Percentiles rank a stretch among this genome's conserved stretches.
Evolutionary conservation across 2,797 vertebrate species (phyloP).

Genomic region (Chlorospingus flavigularis): DNA sequence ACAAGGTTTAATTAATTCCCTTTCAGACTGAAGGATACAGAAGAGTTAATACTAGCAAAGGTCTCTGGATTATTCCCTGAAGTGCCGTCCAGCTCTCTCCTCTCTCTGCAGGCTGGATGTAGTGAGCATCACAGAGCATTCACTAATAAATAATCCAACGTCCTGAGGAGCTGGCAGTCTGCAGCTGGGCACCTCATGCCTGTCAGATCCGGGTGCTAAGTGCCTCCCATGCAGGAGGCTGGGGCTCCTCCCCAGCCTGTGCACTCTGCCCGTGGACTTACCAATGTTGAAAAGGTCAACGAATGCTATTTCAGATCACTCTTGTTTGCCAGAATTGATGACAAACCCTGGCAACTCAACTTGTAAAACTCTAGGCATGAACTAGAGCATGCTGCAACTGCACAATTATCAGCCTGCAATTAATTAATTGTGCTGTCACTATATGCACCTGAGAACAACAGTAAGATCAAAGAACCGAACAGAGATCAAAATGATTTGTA

Average conservation of each 20-base stretch:
- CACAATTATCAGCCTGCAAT: conserved; percentile 15
- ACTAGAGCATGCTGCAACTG: not conserved
- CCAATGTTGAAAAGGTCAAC: not conserved
- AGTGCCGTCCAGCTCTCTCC: not conserved
- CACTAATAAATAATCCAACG: conserved; percentile 6
- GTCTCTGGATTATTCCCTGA: not conserved
- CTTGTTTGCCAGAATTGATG: not conserved
- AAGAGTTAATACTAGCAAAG: conserved; percentile 19
- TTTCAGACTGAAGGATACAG: not conserved
- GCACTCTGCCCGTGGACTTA: not conserved
- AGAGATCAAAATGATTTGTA: conserved; percentile 59
- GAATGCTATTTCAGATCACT: not conserved
- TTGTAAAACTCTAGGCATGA: not conserved
- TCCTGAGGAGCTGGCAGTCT: not conserved
- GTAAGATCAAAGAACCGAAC: conserved; percentile 48
- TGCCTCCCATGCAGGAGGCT: not conserved
- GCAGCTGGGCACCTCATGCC: not conserved
- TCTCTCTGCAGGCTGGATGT: not conserved
- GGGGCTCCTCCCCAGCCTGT: not conserved
- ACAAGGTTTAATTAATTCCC: conserved; percentile 6
- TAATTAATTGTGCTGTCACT: conserved; percentile 55
- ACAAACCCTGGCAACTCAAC: not conserved
- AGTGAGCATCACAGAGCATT: not conserved
- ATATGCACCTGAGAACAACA: conserved; percentile 49
- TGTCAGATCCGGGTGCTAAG: not conserved